phyloP scores from a whole-genome alignment of 2,888 invertebrate genomes.

The Drosophila limbata region DNA sequence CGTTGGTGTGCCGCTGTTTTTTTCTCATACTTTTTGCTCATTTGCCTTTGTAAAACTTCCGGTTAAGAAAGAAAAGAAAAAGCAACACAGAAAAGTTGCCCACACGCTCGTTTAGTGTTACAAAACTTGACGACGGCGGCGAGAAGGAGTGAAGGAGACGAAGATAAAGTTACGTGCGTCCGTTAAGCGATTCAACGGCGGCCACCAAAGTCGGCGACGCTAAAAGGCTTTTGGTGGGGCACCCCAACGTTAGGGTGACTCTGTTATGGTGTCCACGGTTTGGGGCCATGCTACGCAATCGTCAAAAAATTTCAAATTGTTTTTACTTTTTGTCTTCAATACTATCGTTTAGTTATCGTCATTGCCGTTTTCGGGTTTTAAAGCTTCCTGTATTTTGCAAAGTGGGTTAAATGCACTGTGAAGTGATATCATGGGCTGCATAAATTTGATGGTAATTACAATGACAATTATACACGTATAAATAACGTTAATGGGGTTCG shows the following conservation, averaged over 20 bases:
- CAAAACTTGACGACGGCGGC: slow-evolving; percentile 45
- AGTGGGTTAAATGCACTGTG: slow-evolving; percentile 40
- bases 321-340: slow-evolving; percentile 20
- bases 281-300: slow-evolving; percentile 65
- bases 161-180: slow-evolving; percentile 66
- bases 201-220: slow-evolving; percentile 13
- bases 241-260: slow-evolving; percentile 11
- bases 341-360: slow-evolving; percentile 43
- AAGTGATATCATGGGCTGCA: slow-evolving; percentile 39
- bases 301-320: slow-evolving; percentile 66
- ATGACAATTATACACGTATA: slow-evolving; percentile 66
- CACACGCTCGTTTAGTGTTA: slow-evolving; percentile 74
- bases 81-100: slow-evolving; percentile 58
- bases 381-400: slow-evolving; percentile 62
- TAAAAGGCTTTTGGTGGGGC: slow-evolving; percentile 7
- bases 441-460: slow-evolving; percentile 67
- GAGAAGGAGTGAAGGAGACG: slow-evolving; percentile 12
- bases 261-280: slow-evolving; percentile 5
- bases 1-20: slow-evolving; percentile 39
- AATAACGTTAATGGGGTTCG: slow-evolving; percentile 65
- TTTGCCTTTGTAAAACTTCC: slow-evolving; percentile 78
- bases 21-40: slow-evolving; percentile 73
- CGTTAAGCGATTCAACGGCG: slow-evolving; percentile 38
- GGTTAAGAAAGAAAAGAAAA: slow-evolving; percentile 63
- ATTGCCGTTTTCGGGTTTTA: slow-evolving; percentile 55